A percentile compares a stretch with the other conserved stretches of the same genome.
Evolutionary conservation across 37 sponge, comb jelly and placozoan genomes (phyloP).

Genomic region (Dysidea cf. avara): DNA sequence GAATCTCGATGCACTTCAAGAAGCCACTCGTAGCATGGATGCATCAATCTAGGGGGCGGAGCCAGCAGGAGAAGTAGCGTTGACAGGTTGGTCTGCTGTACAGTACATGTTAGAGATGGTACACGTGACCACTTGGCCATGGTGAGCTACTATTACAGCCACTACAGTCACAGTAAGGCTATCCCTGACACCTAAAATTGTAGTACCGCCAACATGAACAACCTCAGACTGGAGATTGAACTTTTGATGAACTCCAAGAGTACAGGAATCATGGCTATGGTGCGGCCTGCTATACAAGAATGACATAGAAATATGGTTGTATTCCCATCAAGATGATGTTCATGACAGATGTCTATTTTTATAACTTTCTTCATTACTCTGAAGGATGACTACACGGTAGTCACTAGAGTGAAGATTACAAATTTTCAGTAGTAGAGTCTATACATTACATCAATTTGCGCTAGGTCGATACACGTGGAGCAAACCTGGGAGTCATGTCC

Average conservation of each 20-base stretch:
- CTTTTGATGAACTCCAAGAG: constrained; percentile 32
- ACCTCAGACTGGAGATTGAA: constrained; percentile 50
- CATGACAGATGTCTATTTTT: constrained; percentile 70
- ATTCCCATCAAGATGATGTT: constrained; percentile 69
- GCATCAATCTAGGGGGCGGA: no score
- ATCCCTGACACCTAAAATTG: constrained; percentile 48
- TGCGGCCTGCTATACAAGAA: constrained; percentile 8
- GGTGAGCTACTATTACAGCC: constrained; percentile 81
- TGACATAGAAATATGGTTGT: constrained; percentile 48
- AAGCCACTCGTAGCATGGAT: no score
- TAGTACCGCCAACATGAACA: constrained; percentile 67
- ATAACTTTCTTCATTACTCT: constrained; percentile 76
- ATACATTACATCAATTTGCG: no score
- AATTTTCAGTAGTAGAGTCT: no score
- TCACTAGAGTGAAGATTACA: no score
- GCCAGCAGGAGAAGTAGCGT: constrained; percentile 17
- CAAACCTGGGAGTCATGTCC: no score
- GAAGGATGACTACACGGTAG: constrained; percentile 83
- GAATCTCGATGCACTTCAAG: constrained; percentile 17
- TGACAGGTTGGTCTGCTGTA: constrained; percentile 85
- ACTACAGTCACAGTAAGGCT: constrained; percentile 51
- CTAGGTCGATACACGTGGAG: no score
- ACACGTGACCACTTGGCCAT: constrained; percentile 62
- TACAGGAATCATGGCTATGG: constrained; percentile 38
- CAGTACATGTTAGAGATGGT: constrained; percentile 67